Percentiles rank a stretch among this genome's conserved stretches.
Evolutionary conservation across 1,140 invertebrate genomes (phyloP).

Genomic region (Leptopilina boulardi): DNA sequence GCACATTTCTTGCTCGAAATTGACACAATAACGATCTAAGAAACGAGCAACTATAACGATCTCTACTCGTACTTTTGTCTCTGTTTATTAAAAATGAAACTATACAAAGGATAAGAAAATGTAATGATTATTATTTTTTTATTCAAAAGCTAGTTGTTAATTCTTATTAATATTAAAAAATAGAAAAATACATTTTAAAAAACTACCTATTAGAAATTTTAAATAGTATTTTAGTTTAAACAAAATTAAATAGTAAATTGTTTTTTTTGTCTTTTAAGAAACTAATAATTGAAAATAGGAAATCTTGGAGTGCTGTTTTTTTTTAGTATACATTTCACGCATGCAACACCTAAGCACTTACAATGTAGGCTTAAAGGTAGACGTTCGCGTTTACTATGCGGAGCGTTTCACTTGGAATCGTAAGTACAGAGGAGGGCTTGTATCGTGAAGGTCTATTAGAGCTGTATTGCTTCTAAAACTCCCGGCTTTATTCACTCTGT

Average conservation of each 20-base stretch:
- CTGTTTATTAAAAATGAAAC: slow-evolving; percentile 35
- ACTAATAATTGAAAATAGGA: neutral
- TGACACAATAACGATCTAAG: slow-evolving; percentile 25
- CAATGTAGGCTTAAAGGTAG: slow-evolving; percentile 46
- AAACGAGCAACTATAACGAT: neutral
- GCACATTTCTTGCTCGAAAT: slow-evolving; percentile 26
- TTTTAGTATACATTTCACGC: slow-evolving; percentile 55
- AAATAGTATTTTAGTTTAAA: no score
- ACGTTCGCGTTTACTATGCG: slow-evolving; percentile 49
- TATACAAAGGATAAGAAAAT: neutral
- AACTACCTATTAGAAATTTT: no score
- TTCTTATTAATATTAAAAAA: no score
- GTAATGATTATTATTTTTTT: neutral
- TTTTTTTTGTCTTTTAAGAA: no score
- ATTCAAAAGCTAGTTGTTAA: no score
- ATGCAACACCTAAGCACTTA: slow-evolving; percentile 49
- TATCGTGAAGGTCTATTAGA: slow-evolving; percentile 39
- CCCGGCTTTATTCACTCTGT: slow-evolving; percentile 59
- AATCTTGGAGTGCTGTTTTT: neutral
- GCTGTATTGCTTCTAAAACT: slow-evolving; percentile 57
- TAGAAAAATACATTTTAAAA: no score
- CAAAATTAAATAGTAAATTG: no score
- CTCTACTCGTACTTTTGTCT: neutral
- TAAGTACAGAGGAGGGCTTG: slow-evolving; percentile 48
- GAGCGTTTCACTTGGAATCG: slow-evolving; percentile 54